Percentiles rank a stretch among this genome's conserved stretches.
Conservation (phyloP, 2,888 invertebrate species). For the Acronicta leporina region DNA sequence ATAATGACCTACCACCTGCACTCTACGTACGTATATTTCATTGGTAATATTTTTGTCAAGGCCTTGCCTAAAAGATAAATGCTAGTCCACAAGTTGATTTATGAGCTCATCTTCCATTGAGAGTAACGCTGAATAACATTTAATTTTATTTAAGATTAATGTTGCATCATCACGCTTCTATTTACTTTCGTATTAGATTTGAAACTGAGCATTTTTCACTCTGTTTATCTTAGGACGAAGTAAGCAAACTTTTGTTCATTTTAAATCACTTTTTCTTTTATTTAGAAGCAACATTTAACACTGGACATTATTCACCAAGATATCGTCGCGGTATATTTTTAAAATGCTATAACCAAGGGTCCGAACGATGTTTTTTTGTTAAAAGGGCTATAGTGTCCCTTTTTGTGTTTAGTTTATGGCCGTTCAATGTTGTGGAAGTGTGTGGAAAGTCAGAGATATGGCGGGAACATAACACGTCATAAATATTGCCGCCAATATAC, state of each 20-base stretch:
- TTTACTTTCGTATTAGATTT: conserved; percentile 40
- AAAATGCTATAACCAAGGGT: conserved; percentile 54
- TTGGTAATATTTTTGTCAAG: conserved; percentile 24
- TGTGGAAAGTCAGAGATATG: conserved; percentile 80
- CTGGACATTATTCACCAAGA: conserved; percentile 45
- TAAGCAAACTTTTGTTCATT: conserved; percentile 25
- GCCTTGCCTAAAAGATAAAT: conserved; percentile 62
- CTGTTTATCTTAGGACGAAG: conserved; percentile 14
- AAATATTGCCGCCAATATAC: conserved; percentile 74
- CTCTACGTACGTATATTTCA: not conserved
- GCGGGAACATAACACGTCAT: conserved; percentile 73
- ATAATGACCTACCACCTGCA: no score
- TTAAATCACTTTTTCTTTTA: conserved; percentile 29
- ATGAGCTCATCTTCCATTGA: conserved; percentile 64
- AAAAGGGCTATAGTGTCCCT: conserved; percentile 72
- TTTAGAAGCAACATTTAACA: conserved; percentile 29
- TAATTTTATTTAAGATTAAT: conserved; percentile 53
- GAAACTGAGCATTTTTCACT: conserved; percentile 39
- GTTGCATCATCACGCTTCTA: conserved; percentile 35
- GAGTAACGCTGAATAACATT: conserved; percentile 30
- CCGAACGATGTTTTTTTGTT: conserved; percentile 58
- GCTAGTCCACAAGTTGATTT: conserved; percentile 63
- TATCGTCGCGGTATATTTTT: conserved; percentile 51
- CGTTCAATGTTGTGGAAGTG: conserved; percentile 84
- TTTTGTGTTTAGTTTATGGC: conserved; percentile 74